phyloP scores from a whole-genome alignment of 2,888 invertebrate species.

The Eumacrocentrus americanus region DNA sequence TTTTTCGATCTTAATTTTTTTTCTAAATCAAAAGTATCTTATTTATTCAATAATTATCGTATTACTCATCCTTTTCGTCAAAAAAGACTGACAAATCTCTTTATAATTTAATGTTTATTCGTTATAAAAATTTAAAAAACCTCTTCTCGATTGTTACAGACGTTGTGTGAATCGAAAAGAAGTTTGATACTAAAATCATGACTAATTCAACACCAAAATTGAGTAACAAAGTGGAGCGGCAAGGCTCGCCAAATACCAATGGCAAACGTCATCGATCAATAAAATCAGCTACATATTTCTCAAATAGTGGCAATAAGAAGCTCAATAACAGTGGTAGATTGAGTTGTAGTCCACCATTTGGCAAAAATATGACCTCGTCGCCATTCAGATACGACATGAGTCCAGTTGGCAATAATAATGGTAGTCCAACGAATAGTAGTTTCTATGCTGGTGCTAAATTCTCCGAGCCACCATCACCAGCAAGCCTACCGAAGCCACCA shows the following conservation, averaged over 20 bases:
- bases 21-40: too few relatives aligned
- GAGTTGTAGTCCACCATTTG: slow-evolving; percentile 50
- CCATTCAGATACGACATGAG: slow-evolving; percentile 46
- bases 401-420: slow-evolving; percentile 41
- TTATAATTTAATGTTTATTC: too few relatives aligned
- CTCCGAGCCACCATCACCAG: slow-evolving; percentile 81
- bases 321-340: slow-evolving; percentile 38
- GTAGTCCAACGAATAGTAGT: slow-evolving; percentile 56
- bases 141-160: too few relatives aligned
- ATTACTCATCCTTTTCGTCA: too few relatives aligned
- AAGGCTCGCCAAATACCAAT: slow-evolving; percentile 54
- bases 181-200: too few relatives aligned
- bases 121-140: too few relatives aligned
- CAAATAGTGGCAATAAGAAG: slow-evolving; percentile 37
- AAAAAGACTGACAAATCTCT: too few relatives aligned
- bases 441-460: slow-evolving; percentile 77
- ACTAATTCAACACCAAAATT: slow-evolving; percentile 59
- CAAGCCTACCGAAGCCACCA: slow-evolving; percentile 80
- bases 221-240: slow-evolving; percentile 53
- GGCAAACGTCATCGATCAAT: slow-evolving; percentile 42
- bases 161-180: slow-evolving; percentile 20
- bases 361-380: slow-evolving; percentile 45
- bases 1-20: too few relatives aligned
- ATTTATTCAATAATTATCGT: too few relatives aligned
- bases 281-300: slow-evolving; percentile 48